Conservation (phyloP, 2,888 invertebrate genomes). For the Brachylomia viminalis region DNA sequence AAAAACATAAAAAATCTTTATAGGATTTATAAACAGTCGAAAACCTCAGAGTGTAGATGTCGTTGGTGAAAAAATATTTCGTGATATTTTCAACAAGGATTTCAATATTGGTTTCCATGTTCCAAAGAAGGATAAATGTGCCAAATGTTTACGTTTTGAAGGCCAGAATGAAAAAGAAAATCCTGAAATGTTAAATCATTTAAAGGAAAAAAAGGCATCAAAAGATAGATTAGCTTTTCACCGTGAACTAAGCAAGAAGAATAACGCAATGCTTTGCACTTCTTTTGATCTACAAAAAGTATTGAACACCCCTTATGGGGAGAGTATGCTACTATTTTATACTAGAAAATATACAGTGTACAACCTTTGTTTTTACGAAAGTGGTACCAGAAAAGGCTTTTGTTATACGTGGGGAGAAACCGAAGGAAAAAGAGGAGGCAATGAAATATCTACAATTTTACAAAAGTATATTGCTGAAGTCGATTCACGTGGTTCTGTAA, state of each 20-base stretch:
- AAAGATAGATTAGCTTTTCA: constrained; percentile 50
- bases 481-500: too few species aligned
- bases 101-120: constrained; percentile 50
- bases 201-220: constrained; percentile 55
- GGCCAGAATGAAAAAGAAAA: constrained; percentile 14
- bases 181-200: constrained; percentile 41
- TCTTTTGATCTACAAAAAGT: constrained; percentile 17
- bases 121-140: constrained; percentile 51
- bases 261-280: constrained; percentile 26
- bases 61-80: constrained; percentile 11
- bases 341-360: constrained; percentile 23
- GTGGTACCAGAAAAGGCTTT: constrained; percentile 29
- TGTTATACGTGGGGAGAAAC: too few species aligned
- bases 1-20: constrained; percentile 29
- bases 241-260: constrained; percentile 44
- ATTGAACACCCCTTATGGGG: constrained; percentile 12
- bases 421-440: too few species aligned
- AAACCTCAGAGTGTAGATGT: constrained; percentile 2
- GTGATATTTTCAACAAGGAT: not conserved
- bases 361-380: constrained; percentile 25
- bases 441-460: too few species aligned
- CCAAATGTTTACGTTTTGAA: constrained; percentile 45
- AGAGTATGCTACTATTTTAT: constrained; percentile 24
- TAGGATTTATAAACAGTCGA: constrained; percentile 9
- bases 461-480: too few species aligned